Conservation (phyloP, 2,113 vertebrate species). For the Anas platyrhynchos region DNA sequence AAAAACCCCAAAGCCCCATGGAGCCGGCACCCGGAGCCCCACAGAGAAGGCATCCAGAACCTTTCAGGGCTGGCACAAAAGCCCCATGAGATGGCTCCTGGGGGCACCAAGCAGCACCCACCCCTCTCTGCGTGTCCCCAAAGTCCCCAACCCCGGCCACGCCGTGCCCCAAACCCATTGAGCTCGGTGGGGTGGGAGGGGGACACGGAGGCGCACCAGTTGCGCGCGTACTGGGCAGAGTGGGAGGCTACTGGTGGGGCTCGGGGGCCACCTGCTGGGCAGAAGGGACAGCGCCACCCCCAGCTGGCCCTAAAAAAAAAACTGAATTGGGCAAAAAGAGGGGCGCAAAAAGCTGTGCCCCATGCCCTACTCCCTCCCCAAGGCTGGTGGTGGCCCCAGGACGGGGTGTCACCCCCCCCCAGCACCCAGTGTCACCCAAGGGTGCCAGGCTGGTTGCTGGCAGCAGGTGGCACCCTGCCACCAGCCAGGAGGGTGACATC, state of each 20-base stretch:
- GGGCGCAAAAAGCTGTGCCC: accelerated
- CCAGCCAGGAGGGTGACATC: background rate
- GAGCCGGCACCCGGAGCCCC: too few relatives aligned
- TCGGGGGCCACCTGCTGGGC: conserved; percentile 51
- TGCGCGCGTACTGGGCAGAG: background rate
- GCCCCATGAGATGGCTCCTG: background rate
- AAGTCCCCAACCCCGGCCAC: too few relatives aligned
- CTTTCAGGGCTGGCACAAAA: too few relatives aligned
- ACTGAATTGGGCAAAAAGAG: accelerated
- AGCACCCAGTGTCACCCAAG: background rate
- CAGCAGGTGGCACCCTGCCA: background rate
- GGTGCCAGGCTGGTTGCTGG: background rate
- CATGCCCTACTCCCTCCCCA: background rate
- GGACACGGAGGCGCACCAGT: background rate
- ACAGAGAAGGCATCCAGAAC: too few relatives aligned
- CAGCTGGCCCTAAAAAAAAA: background rate
- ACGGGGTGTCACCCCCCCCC: background rate
- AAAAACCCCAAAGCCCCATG: too few relatives aligned
- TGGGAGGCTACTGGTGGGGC: conserved; percentile 4
- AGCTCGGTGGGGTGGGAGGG: background rate
- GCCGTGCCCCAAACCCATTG: accelerated
- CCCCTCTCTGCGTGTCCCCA: background rate
- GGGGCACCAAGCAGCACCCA: background rate
- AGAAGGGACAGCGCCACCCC: background rate
- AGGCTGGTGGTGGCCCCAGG: background rate